phyloP scores from a whole-genome alignment of 2,113 vertebrate genomes.

The Leucosticte australis region DNA sequence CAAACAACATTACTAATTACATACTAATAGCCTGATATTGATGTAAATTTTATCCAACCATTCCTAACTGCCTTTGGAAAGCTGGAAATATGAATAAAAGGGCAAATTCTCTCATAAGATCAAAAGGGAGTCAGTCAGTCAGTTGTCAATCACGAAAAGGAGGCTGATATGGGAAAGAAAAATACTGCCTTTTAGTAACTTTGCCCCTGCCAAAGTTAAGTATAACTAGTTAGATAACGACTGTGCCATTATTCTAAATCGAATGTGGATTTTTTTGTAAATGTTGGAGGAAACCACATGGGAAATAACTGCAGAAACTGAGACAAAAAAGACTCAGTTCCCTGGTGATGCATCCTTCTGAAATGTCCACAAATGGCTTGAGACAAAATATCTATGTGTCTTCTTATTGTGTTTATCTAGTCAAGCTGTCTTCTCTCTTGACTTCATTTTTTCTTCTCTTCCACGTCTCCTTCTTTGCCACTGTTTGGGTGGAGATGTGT shows the following conservation, averaged over 20 bases:
- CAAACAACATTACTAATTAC: neutral
- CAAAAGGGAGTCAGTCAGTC: neutral
- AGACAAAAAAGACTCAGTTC: neutral
- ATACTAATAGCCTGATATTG: neutral
- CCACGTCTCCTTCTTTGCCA: fast-evolving
- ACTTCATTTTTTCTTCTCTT: neutral
- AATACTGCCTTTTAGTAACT: neutral
- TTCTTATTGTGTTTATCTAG: neutral
- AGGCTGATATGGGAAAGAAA: neutral
- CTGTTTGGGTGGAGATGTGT: neutral
- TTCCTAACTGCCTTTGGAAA: neutral
- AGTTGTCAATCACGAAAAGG: neutral
- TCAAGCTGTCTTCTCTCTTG: neutral
- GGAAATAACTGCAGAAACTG: neutral
- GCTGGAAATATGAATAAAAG: neutral
- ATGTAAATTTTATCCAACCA: neutral
- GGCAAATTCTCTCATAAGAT: neutral
- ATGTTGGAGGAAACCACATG: neutral
- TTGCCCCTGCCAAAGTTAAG: neutral
- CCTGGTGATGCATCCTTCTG: neutral
- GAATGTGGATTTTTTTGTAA: neutral
- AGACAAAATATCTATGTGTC: neutral
- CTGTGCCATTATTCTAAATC: neutral
- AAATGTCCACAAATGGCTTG: neutral
- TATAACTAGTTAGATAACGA: neutral